Evolutionary conservation across 2,797 vertebrate species (phyloP).

Genomic region (Odontamblyopus rebecca): DNA sequence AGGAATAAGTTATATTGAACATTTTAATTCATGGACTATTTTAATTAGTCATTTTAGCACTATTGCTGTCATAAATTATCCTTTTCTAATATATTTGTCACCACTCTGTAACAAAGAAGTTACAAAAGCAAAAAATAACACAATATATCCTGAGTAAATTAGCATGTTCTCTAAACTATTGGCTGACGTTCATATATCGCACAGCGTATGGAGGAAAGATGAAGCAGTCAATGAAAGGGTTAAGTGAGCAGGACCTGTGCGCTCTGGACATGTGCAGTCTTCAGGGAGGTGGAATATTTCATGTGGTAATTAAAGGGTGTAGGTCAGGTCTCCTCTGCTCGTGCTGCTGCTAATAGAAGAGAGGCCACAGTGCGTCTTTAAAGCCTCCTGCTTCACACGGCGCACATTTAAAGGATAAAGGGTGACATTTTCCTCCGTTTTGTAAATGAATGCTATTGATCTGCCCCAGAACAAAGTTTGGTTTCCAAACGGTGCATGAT

Average conservation of each 20-base stretch:
- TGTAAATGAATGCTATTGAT: slow-evolving; percentile 98
- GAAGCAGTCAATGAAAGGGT: slow-evolving; percentile 37
- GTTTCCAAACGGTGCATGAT: slow-evolving; percentile 97
- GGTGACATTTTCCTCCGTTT: slow-evolving; percentile 95
- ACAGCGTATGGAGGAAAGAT: slow-evolving; percentile 10
- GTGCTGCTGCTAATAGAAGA: slow-evolving; percentile 83
- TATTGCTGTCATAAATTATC: no score
- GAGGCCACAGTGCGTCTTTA: slow-evolving; percentile 80
- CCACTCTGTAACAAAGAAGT: no score
- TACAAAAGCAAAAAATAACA: no score
- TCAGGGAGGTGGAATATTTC: slow-evolving; percentile 89
- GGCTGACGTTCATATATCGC: background rate
- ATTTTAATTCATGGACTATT: no score
- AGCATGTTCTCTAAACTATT: background rate
- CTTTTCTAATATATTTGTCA: no score
- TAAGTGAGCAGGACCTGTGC: slow-evolving; percentile 56
- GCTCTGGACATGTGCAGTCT: slow-evolving; percentile 64
- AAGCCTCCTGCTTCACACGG: slow-evolving; percentile 77
- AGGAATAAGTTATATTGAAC: no score
- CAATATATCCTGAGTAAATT: no score
- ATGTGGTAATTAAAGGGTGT: slow-evolving; percentile 97
- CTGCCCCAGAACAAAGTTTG: slow-evolving; percentile 95
- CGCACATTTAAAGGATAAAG: slow-evolving; percentile 93
- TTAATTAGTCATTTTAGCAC: no score
- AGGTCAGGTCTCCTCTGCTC: slow-evolving; percentile 93